These are phyloP conservation scores for Torymus tubicola DNA, from an alignment of 2,888 invertebrate genomes.

Conservation along the genomic window DNA sequence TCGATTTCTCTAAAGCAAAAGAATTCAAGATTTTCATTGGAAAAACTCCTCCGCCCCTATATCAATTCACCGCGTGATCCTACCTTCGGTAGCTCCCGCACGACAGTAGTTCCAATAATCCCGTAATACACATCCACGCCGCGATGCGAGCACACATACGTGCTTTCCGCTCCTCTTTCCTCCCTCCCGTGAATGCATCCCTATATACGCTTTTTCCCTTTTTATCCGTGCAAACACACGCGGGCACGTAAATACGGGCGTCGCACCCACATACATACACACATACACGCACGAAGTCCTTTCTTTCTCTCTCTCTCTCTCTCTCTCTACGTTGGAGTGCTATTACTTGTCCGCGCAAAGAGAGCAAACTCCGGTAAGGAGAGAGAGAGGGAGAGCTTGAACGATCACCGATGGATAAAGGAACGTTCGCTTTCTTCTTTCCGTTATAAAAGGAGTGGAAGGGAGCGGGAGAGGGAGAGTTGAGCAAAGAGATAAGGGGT, in stretches of 20 bases:
- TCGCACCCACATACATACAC: not conserved
- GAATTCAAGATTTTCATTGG: no score
- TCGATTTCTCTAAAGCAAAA: no score
- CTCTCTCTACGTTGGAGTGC: slow-evolving; percentile 13
- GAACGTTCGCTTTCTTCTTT: not conserved
- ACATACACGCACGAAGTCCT: no score
- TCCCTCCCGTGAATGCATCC: no score
- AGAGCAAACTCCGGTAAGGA: not conserved
- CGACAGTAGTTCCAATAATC: no score
- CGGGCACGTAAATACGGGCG: not conserved
- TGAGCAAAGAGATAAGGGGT: slow-evolving; percentile 26
- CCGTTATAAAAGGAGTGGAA: not conserved
- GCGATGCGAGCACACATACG: no score
- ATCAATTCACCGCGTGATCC: no score
- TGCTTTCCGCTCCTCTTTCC: no score
- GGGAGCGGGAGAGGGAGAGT: not conserved
- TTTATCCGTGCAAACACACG: not conserved
- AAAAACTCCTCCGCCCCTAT: no score
- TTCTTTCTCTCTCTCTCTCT: not conserved
- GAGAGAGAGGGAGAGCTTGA: slow-evolving; percentile 18
- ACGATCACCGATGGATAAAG: slow-evolving; percentile 29
- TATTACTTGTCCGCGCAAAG: slow-evolving; percentile 25
- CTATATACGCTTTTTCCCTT: not conserved
- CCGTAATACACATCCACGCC: no score
- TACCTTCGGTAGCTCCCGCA: no score